A percentile compares a stretch with the other conserved stretches of the same genome.
Conservation (phyloP, 2,113 vertebrate genomes). For the Atractosteus spatula region DNA sequence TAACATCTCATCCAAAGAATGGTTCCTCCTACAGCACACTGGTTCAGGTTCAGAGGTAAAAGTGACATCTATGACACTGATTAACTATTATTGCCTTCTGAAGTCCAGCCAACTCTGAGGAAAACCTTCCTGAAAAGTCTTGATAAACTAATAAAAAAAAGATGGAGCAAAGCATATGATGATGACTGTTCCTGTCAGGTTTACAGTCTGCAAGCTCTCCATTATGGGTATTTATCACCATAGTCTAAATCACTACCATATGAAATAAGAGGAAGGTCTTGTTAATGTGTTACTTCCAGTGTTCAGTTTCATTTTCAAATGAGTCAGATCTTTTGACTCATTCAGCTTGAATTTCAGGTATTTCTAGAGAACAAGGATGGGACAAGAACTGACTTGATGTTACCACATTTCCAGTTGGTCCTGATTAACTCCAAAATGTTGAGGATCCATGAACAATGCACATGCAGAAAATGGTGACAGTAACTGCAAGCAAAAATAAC, state of each 20-base stretch:
- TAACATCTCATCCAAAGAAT: no score
- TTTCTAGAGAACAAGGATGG: background rate
- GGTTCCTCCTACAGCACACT: no score
- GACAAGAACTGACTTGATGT: no score
- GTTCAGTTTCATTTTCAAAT: background rate
- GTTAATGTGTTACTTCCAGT: background rate
- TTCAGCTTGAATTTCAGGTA: background rate
- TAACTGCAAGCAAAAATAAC: background rate
- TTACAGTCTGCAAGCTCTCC: background rate
- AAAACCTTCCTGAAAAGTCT: background rate
- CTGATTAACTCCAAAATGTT: constrained; percentile 10
- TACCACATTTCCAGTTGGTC: background rate
- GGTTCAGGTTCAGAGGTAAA: no score
- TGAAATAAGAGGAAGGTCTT: constrained; percentile 2
- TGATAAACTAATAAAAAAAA: constrained; percentile 14
- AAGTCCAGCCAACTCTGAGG: constrained; percentile 2
- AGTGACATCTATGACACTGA: background rate
- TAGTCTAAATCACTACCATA: constrained; percentile 1
- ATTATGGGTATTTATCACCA: constrained; percentile 12
- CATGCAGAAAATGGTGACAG: background rate
- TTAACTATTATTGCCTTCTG: background rate
- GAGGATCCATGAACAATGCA: background rate
- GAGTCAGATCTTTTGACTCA: background rate
- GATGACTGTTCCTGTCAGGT: constrained; percentile 1
- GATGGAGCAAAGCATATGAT: background rate